Conservation (phyloP, 2,113 vertebrate genomes). For the Cololabis saira region DNA sequence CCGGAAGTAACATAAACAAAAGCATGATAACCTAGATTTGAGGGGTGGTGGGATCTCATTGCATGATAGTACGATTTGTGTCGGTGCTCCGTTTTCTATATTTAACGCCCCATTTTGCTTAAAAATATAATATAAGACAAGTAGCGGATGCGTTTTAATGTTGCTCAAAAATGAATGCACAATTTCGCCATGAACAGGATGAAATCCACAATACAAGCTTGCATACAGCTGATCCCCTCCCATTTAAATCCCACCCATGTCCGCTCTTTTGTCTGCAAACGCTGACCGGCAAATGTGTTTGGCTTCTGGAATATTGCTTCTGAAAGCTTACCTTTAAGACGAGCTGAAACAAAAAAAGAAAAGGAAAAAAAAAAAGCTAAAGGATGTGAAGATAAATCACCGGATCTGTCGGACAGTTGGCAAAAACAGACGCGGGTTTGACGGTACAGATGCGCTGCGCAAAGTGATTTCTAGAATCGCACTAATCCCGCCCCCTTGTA, state of each 20-base stretch:
- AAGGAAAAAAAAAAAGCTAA: neutral
- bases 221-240: constrained; percentile 76
- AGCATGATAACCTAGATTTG: constrained; percentile 21
- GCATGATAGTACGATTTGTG: constrained; percentile 18
- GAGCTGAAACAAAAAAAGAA: neutral
- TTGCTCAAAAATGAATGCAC: neutral
- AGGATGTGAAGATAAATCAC: neutral
- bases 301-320: neutral
- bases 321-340: constrained; percentile 55
- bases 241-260: constrained; percentile 80
- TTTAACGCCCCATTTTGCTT: too few species aligned
- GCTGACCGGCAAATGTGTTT: constrained; percentile 12
- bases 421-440: constrained; percentile 10
- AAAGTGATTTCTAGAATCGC: constrained; percentile 53
- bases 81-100: too few species aligned
- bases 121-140: too few species aligned
- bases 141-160: too few species aligned
- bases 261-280: constrained; percentile 73
- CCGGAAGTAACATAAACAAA: constrained; percentile 38
- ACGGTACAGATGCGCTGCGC: constrained; percentile 72
- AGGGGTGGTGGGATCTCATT: constrained; percentile 9
- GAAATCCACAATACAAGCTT: constrained; percentile 49
- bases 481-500: constrained; percentile 48
- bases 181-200: neutral
- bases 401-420: constrained; percentile 10